phyloP scores from a whole-genome alignment of 2,888 invertebrate species.

The Rotaria socialis region DNA sequence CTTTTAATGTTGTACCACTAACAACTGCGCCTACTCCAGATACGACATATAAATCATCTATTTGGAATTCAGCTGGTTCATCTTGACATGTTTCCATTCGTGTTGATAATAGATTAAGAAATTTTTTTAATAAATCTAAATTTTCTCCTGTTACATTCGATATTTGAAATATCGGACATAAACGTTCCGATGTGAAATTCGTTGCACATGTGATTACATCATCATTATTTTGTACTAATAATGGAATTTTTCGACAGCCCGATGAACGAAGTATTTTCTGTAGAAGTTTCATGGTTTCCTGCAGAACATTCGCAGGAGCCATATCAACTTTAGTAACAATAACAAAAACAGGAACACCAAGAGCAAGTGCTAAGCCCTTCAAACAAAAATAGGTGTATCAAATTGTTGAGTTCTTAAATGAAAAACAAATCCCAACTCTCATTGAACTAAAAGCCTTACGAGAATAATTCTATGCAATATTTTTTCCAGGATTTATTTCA shows the following conservation, averaged over 20 bases:
- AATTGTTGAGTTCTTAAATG: no score
- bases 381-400: no score
- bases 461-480: no score
- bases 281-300: slow-evolving; percentile 80
- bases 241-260: slow-evolving; percentile 94
- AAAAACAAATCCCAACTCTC: no score
- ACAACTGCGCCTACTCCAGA: slow-evolving; percentile 97
- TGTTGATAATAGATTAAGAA: slow-evolving; percentile 84
- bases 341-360: slow-evolving; percentile 94
- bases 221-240: slow-evolving; percentile 81
- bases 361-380: slow-evolving; percentile 78
- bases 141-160: slow-evolving; percentile 95
- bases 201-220: slow-evolving; percentile 94
- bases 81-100: slow-evolving; percentile 74
- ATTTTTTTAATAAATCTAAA: slow-evolving; percentile 83
- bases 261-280: slow-evolving; percentile 89
- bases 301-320: slow-evolving; percentile 87
- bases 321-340: slow-evolving; percentile 93
- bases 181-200: slow-evolving; percentile 89
- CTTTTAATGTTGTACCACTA: slow-evolving; percentile 88
- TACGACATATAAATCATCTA: slow-evolving; percentile 91
- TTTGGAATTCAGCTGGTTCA: slow-evolving; percentile 91
- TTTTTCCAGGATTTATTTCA: no score
- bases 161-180: slow-evolving; percentile 98
- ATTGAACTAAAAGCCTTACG: no score